Evolutionary conservation across 2,113 vertebrate species (phyloP).

Genomic region (Gymnarchus niloticus): DNA sequence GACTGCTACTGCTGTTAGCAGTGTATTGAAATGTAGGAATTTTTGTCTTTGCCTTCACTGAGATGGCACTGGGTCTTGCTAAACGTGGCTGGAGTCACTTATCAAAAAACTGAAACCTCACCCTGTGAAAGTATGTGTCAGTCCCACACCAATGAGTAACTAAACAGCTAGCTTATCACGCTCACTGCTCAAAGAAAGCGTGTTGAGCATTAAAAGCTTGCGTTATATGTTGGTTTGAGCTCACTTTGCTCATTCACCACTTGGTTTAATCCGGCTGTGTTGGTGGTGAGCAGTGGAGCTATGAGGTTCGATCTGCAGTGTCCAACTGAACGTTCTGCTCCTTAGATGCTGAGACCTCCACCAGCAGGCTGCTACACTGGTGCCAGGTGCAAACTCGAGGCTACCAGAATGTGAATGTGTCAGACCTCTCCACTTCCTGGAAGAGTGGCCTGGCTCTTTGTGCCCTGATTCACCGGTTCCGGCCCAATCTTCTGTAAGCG

Average conservation of each 20-base stretch:
- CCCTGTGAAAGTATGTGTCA: too few species aligned
- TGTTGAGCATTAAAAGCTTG: not conserved
- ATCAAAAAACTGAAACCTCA: too few species aligned
- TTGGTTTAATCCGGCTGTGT: not conserved
- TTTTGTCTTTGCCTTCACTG: too few species aligned
- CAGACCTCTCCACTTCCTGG: conserved; percentile 82
- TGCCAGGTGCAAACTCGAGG: conserved; percentile 87
- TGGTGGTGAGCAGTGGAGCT: not conserved
- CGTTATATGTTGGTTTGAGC: not conserved
- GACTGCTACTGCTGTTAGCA: too few species aligned
- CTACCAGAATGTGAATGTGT: conserved; percentile 72
- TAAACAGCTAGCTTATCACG: conserved; percentile 9
- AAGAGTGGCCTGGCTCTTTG: conserved; percentile 84
- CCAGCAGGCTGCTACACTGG: conserved; percentile 83
- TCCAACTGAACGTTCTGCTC: not conserved
- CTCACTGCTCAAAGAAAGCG: conserved; percentile 30
- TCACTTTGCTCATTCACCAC: not conserved
- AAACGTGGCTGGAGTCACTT: too few species aligned
- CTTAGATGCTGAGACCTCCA: conserved; percentile 80
- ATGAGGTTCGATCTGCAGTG: not conserved
- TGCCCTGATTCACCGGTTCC: conserved; percentile 85
- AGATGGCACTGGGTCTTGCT: too few species aligned
- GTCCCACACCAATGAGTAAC: not conserved
- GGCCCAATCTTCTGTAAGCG: conserved; percentile 80
- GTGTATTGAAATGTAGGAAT: too few species aligned